Percentiles rank a stretch among this genome's conserved stretches.
Evolutionary conservation across 2,888 invertebrate species (phyloP).

Genomic region (Sipunculus nudus): DNA sequence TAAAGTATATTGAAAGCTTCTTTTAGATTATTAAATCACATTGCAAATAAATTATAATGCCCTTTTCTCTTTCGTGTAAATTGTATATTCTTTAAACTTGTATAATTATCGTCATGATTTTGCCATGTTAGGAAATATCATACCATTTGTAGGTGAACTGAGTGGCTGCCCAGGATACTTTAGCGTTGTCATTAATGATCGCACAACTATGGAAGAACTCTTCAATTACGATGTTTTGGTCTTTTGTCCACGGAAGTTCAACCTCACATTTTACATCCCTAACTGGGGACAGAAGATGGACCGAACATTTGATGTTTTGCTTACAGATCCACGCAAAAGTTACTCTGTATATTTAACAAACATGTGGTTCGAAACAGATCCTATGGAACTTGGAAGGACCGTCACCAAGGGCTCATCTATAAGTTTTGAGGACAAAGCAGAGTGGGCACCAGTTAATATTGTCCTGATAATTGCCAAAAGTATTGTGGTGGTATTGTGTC

Average conservation of each 20-base stretch:
- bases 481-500: too few species aligned
- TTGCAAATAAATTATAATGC: too few species aligned
- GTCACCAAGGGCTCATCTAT: conserved; percentile 10
- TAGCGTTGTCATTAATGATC: conserved; percentile 40
- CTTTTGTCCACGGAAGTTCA: conserved; percentile 54
- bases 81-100: too few species aligned
- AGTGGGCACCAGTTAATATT: too few species aligned
- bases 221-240: conserved; percentile 55
- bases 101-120: too few species aligned
- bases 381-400: conserved; percentile 4
- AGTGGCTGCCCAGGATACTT: conserved; percentile 56
- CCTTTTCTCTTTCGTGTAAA: too few species aligned
- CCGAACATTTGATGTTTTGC: conserved; percentile 37
- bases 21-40: too few species aligned
- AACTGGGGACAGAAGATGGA: conserved; percentile 36
- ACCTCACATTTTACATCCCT: conserved; percentile 48
- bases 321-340: conserved; percentile 27
- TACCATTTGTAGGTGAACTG: conserved; percentile 39
- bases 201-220: conserved; percentile 33
- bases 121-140: too few species aligned
- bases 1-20: too few species aligned
- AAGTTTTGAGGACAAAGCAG: too few species aligned
- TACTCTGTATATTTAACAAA: conserved; percentile 38
- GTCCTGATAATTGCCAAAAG: too few species aligned
- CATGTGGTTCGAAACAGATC: conserved; percentile 32